Evolutionary conservation across 2,888 invertebrate species (phyloP), one percentile per base, ranked within the genome.

Genomic region (Agapetus fuscipes): DNA sequence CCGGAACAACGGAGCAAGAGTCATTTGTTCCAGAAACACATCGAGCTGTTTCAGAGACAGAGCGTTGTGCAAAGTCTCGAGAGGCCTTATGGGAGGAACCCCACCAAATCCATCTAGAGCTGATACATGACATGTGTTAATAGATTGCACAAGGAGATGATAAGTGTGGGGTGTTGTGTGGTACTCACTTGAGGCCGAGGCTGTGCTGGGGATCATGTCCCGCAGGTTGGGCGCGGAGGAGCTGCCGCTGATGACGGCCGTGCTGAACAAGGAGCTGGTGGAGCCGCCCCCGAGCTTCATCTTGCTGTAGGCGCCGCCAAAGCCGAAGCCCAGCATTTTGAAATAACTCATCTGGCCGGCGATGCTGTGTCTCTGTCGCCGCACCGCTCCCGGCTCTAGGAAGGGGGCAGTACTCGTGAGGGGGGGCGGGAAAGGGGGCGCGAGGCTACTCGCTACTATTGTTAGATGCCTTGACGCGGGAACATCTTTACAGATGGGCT

Each of bases 31-130:
- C 60, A 97, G 68, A 64, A 94, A 97, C 30, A 67, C 72, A 61
- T 96, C 95, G 54, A 97, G 69, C 60, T 96, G 93, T 29, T 84
- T 80, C 56, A 95, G 71, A 34, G 94, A 95, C 50, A 97, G 70
- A 32, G 94, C 90, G 66, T 98, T 97, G 74, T 98, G 97, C 44
- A 98, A 71, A 3, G 97, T 98, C 71, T 98, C 97, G 60, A 98
- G 66, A 2, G 96, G 95, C 20, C 96, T 81, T 52, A 98, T 90
- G 2, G 94, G 87, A 16, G 97, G 97, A 49, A 95, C 94, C 41
- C 89, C 88, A 45, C 87, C 88, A 62, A 87, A 87, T 20, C 87
- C 88, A 64, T 86, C 86, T 58, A 86, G 74, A 37, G 82, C 85
- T 71, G 71, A 10, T 38, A 29, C 35, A 32, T 27, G 9, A 28